phyloP scores from a whole-genome alignment of 2,797 vertebrate species.

The Alcedo atthis region DNA sequence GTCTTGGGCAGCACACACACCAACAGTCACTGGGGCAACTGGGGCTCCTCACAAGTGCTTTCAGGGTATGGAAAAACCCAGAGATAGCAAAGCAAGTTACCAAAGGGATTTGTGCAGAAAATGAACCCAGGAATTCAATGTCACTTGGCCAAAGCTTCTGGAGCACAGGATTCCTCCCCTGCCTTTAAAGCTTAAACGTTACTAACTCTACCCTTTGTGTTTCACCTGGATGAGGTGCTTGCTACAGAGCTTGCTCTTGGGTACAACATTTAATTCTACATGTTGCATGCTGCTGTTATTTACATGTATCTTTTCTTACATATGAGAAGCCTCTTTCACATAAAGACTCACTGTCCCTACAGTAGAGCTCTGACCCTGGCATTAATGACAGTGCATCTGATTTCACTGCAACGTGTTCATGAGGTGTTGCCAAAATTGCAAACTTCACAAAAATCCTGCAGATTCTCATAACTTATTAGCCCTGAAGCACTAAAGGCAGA shows the following conservation, averaged over 20 bases:
- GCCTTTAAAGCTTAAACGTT: neutral
- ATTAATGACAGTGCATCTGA: neutral
- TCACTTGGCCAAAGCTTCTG: neutral
- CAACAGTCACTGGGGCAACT: neutral
- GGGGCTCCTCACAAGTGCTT: neutral
- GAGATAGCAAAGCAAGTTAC: neutral
- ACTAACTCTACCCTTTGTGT: neutral
- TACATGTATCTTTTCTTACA: conserved; percentile 18
- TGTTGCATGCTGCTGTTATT: neutral
- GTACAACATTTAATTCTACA: conserved; percentile 6
- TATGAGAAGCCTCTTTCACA: neutral
- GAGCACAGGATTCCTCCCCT: neutral
- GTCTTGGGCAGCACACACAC: neutral
- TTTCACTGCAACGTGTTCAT: neutral
- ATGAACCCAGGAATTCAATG: neutral
- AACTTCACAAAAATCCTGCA: neutral
- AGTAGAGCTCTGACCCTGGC: neutral
- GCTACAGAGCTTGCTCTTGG: neutral
- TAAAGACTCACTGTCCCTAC: neutral
- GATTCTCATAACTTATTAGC: neutral
- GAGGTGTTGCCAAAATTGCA: neutral
- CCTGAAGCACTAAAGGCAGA: conserved; percentile 23
- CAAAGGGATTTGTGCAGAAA: neutral
- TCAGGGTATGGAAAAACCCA: neutral
- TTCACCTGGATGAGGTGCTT: neutral